phyloP scores from a whole-genome alignment of 1,140 invertebrate species.

The Drosophila sturtevanti region DNA sequence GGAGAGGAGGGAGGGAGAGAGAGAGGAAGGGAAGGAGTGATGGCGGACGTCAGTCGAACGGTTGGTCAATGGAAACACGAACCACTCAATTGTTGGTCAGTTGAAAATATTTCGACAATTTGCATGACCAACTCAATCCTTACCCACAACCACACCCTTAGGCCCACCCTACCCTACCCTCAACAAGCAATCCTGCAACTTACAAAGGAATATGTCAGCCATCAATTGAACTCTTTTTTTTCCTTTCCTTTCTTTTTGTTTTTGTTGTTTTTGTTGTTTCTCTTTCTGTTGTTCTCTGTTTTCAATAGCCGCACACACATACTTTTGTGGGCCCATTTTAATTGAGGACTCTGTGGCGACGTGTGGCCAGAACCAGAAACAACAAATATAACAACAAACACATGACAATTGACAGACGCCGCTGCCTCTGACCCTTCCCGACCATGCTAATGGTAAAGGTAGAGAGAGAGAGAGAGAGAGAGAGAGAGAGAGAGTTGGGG shows the following conservation, averaged over 20 bases:
- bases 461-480: not conserved
- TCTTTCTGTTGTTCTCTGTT: conserved; percentile 22
- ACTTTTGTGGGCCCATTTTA: conserved; percentile 57
- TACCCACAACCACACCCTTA: not conserved
- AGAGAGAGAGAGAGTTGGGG: too few species aligned
- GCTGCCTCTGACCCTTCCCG: not conserved
- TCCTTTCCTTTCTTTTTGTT: conserved; percentile 9
- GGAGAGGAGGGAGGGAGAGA: not conserved
- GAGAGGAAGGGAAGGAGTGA: not conserved
- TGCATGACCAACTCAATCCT: conserved; percentile 53
- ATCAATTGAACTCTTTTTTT: conserved; percentile 72
- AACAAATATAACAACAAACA: conserved; percentile 52
- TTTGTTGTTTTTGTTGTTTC: conserved; percentile 11
- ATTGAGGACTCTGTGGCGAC: conserved; percentile 69
- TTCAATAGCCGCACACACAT: conserved; percentile 42
- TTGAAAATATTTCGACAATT: conserved; percentile 81
- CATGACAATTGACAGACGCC: conserved; percentile 49
- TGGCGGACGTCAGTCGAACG: not conserved
- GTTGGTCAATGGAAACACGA: conserved; percentile 21
- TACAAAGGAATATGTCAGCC: conserved; percentile 77
- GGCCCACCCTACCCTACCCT: not conserved
- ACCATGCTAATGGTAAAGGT: not conserved
- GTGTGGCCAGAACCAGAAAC: conserved; percentile 68
- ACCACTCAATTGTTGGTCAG: conserved; percentile 76
- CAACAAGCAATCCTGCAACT: conserved; percentile 5